These are phyloP conservation scores for Ennomos quercinarius DNA, from an alignment of 2,888 invertebrate genomes.

Conservation along the genomic window DNA sequence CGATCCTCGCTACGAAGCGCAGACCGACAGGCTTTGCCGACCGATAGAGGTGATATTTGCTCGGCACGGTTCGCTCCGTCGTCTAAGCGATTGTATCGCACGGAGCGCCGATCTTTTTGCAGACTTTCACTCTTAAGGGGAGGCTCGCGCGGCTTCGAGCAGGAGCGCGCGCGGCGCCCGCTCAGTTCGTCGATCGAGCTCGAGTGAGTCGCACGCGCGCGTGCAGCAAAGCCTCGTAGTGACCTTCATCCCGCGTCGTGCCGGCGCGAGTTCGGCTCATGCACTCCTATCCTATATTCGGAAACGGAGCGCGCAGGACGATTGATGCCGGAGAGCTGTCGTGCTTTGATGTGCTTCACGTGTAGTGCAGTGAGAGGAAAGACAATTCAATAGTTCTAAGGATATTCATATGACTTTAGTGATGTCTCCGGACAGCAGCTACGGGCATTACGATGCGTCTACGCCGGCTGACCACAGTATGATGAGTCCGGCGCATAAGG, in stretches of 20 bases:
- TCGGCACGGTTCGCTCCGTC: slow-evolving; percentile 63
- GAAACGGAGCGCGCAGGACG: slow-evolving; percentile 63
- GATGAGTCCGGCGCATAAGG: slow-evolving; percentile 74
- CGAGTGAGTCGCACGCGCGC: slow-evolving; percentile 79
- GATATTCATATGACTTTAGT: slow-evolving; percentile 76
- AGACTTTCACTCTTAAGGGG: slow-evolving; percentile 86
- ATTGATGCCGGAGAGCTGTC: slow-evolving; percentile 54
- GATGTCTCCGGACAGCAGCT: slow-evolving; percentile 89
- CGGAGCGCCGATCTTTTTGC: slow-evolving; percentile 82
- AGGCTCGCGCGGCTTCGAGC: slow-evolving; percentile 71
- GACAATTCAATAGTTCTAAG: slow-evolving; percentile 64
- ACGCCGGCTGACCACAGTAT: slow-evolving; percentile 80
- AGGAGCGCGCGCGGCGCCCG: slow-evolving; percentile 77
- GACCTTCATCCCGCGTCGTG: slow-evolving; percentile 81
- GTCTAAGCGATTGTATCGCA: slow-evolving; percentile 83
- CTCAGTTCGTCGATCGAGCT: slow-evolving; percentile 87
- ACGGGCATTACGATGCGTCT: slow-evolving; percentile 84
- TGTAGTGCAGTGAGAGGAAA: slow-evolving; percentile 77
- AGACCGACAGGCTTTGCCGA: slow-evolving; percentile 81
- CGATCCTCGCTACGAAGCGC: slow-evolving; percentile 86
- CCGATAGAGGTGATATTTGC: slow-evolving; percentile 82
- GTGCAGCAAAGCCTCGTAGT: slow-evolving; percentile 67
- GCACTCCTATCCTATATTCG: slow-evolving; percentile 76
- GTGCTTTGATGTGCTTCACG: slow-evolving; percentile 74
- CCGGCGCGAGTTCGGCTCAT: slow-evolving; percentile 66